Evolutionary conservation across 2,888 invertebrate genomes (phyloP).

Genomic region (Spialia ferax): DNA sequence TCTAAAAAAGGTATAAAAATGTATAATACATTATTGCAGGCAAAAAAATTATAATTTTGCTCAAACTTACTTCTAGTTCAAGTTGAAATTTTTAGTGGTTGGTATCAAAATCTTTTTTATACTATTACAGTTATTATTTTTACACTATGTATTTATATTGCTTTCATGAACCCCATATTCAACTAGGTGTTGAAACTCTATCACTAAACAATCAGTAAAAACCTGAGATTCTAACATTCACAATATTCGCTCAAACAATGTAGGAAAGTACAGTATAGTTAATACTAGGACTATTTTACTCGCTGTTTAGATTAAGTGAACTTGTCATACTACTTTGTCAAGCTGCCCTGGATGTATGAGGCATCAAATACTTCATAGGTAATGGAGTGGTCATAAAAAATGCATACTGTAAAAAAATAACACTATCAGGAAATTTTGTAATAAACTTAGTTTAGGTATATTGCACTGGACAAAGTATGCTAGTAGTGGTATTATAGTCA

Average conservation of each 20-base stretch:
- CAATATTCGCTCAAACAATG: background rate
- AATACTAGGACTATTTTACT: background rate
- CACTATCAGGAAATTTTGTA: background rate
- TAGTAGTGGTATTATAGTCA: background rate
- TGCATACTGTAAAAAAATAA: constrained; percentile 9
- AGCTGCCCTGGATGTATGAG: background rate
- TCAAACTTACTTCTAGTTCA: constrained; percentile 23
- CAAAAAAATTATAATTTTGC: constrained; percentile 25
- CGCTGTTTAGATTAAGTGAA: background rate
- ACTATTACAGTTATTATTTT: constrained; percentile 17
- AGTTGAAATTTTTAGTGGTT: constrained; percentile 12
- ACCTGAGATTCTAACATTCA: constrained; percentile 16
- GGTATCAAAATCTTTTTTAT: constrained; percentile 35
- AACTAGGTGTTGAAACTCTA: constrained; percentile 17
- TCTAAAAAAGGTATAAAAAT: constrained; percentile 35
- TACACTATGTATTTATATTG: constrained; percentile 29
- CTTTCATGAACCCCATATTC: constrained; percentile 19
- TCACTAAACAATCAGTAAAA: constrained; percentile 8
- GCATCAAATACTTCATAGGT: background rate
- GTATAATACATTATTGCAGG: constrained; percentile 16
- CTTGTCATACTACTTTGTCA: background rate
- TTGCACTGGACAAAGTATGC: background rate
- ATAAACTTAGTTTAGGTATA: background rate
- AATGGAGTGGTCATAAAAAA: background rate
- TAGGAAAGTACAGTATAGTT: background rate